These are phyloP conservation scores for Proterorhinus semilunaris DNA, from an alignment of 2,113 vertebrate species.

Conservation along the genomic window DNA sequence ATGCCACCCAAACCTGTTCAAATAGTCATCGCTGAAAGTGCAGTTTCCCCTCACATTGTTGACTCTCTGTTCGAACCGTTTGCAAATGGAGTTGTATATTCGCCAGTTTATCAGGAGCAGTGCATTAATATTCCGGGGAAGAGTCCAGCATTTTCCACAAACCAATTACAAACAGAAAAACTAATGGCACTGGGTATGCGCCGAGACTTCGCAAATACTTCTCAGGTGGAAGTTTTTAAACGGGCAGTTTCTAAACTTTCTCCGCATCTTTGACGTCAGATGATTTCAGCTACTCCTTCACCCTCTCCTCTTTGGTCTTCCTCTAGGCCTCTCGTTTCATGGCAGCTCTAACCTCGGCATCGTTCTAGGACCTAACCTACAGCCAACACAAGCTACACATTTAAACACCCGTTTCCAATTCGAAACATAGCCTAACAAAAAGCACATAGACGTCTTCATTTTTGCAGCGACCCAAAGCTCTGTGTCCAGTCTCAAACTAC, in stretches of 20 bases:
- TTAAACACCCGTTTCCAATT: no score
- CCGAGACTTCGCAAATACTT: slow-evolving; percentile 21
- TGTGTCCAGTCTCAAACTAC: no score
- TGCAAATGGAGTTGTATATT: slow-evolving; percentile 29
- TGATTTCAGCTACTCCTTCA: background rate
- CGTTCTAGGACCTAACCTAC: no score
- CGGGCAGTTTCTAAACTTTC: background rate
- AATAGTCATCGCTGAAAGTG: slow-evolving; percentile 16
- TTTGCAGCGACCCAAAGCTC: no score
- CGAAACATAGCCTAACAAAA: no score
- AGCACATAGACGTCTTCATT: no score
- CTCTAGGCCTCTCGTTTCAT: no score
- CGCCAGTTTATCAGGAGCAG: slow-evolving; percentile 3
- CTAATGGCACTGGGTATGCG: slow-evolving; percentile 16
- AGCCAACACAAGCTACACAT: no score
- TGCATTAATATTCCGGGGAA: slow-evolving; percentile 33
- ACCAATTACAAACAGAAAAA: slow-evolving; percentile 27
- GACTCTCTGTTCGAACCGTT: slow-evolving; percentile 30
- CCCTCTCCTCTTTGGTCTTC: no score
- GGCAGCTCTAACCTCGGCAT: no score
- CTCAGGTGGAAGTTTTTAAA: background rate
- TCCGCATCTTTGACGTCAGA: background rate
- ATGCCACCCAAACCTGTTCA: slow-evolving; percentile 9
- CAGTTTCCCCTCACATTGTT: slow-evolving; percentile 4
- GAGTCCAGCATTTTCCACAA: slow-evolving; percentile 24